phyloP scores from a whole-genome alignment of 1,140 invertebrate genomes.

The Pissodes strobi region DNA sequence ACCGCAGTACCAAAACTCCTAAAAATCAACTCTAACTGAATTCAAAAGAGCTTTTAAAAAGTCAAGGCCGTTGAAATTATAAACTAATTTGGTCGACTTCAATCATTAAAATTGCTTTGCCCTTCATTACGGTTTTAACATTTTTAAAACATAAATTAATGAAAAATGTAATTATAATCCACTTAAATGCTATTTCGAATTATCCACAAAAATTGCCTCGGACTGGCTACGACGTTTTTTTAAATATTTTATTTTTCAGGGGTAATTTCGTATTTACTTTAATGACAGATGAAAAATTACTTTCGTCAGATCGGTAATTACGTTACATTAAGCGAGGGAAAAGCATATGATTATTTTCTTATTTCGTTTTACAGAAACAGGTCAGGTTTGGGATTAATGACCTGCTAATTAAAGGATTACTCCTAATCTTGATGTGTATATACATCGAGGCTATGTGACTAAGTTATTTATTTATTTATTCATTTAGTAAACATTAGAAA shows the following conservation, averaged over 20 bases:
- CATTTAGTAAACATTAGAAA: too few species aligned
- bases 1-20: too few species aligned
- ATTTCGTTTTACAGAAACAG: too few species aligned
- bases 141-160: slow-evolving; percentile 16
- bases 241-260: slow-evolving; percentile 3
- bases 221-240: not conserved
- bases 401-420: too few species aligned
- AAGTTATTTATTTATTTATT: too few species aligned
- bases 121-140: slow-evolving; percentile 6
- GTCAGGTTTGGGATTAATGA: too few species aligned
- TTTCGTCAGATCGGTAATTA: not conserved
- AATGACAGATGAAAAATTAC: slow-evolving; percentile 15
- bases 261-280: slow-evolving; percentile 10
- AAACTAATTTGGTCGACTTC: slow-evolving; percentile 11
- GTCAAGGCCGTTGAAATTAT: too few species aligned
- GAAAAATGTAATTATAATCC: slow-evolving; percentile 15
- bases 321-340: not conserved
- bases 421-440: too few species aligned
- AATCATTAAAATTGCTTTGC: slow-evolving; percentile 20
- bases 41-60: too few species aligned
- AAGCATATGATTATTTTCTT: not conserved
- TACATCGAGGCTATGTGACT: too few species aligned
- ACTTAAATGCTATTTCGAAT: slow-evolving; percentile 14
- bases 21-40: too few species aligned
- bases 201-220: slow-evolving; percentile 5